These are phyloP conservation scores for Vanacampus margaritifer DNA, from an alignment of 2,113 vertebrate species.

Conservation along the genomic window DNA sequence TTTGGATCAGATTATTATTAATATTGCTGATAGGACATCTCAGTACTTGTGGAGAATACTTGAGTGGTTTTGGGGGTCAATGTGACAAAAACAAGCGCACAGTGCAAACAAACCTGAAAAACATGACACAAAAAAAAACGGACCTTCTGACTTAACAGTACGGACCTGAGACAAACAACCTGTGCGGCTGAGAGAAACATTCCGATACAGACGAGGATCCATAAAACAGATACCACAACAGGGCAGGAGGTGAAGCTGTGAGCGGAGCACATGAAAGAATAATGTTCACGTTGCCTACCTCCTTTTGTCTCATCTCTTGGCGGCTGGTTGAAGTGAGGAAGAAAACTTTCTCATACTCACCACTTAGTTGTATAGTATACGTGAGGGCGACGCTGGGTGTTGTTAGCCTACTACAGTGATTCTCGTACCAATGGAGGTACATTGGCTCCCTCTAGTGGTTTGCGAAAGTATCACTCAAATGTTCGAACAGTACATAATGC, in stretches of 20 bases:
- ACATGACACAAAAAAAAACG: constrained; percentile 35
- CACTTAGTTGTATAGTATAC: neutral
- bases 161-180: constrained; percentile 50
- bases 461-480: too few relatives aligned
- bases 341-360: constrained; percentile 29
- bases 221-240: constrained; percentile 45
- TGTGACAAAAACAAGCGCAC: constrained; percentile 29
- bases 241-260: constrained; percentile 44
- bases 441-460: too few relatives aligned
- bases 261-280: constrained; percentile 27
- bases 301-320: constrained; percentile 52
- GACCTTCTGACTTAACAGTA: constrained; percentile 35
- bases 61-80: neutral
- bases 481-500: too few relatives aligned
- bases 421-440: neutral
- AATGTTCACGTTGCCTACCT: constrained; percentile 61
- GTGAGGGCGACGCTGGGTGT: neutral
- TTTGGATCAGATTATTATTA: neutral
- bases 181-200: constrained; percentile 36
- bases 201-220: constrained; percentile 38
- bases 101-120: constrained; percentile 27
- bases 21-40: neutral
- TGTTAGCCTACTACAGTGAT: neutral
- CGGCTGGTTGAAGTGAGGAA: constrained; percentile 55
- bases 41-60: neutral